These are phyloP conservation scores for Unio delphinus DNA, from an alignment of 2,888 invertebrate species.

Conservation along the genomic window DNA sequence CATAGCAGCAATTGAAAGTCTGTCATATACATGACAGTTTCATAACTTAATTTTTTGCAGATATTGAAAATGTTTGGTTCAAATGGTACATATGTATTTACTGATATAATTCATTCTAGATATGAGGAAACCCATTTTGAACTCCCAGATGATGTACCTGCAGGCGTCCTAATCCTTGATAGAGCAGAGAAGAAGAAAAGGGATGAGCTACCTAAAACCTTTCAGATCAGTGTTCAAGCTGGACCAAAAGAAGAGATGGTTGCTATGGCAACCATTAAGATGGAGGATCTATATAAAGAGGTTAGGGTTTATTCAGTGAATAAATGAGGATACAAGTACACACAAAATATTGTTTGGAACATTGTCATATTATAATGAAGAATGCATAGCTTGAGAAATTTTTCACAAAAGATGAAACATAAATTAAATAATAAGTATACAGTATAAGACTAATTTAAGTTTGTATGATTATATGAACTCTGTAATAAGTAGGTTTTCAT, in stretches of 20 bases:
- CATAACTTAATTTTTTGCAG: no score
- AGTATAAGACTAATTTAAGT: no score
- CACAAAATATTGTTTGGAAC: no score
- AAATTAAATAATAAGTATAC: no score
- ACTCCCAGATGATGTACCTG: slow-evolving; percentile 47
- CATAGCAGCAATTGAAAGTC: no score
- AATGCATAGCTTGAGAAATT: no score
- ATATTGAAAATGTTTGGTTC: not conserved
- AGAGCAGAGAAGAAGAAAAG: slow-evolving; percentile 25
- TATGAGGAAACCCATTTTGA: slow-evolving; percentile 60
- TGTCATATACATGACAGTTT: no score
- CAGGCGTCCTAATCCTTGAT: slow-evolving; percentile 21
- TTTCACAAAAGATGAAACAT: no score
- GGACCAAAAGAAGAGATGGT: slow-evolving; percentile 64
- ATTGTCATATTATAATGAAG: no score
- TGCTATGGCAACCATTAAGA: slow-evolving; percentile 68
- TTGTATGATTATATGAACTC: no score
- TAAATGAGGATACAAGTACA: no score
- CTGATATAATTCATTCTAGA: slow-evolving; percentile 10
- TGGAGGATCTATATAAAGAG: slow-evolving; percentile 59
- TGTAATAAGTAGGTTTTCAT: no score
- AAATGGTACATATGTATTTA: not conserved
- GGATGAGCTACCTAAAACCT: slow-evolving; percentile 38
- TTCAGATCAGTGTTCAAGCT: slow-evolving; percentile 61
- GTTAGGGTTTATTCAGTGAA: slow-evolving; percentile 25